phyloP scores from a whole-genome alignment of 2,888 invertebrate species.

The Monopis laevigella region DNA sequence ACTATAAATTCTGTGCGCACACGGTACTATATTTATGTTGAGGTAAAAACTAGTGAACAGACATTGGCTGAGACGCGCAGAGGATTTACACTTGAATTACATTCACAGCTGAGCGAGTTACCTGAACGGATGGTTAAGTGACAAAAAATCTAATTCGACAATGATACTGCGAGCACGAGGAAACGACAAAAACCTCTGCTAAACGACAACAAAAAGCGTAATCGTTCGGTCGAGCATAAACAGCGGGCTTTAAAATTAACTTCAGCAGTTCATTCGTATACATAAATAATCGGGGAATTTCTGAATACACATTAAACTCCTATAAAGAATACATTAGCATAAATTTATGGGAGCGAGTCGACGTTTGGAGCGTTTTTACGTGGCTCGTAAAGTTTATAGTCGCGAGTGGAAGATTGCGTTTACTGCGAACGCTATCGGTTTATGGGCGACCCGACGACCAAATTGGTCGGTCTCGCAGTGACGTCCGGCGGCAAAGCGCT shows the following conservation, averaged over 20 bases:
- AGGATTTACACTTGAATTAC: too few relatives aligned
- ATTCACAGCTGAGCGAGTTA: too few relatives aligned
- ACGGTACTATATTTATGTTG: too few relatives aligned
- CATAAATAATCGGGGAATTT: constrained; percentile 67
- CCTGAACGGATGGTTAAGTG: too few relatives aligned
- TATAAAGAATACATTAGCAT: constrained; percentile 69
- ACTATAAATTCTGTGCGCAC: too few relatives aligned
- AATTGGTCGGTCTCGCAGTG: constrained; percentile 49
- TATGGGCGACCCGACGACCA: constrained; percentile 64
- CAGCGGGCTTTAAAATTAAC: constrained; percentile 65
- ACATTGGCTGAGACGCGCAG: too few relatives aligned
- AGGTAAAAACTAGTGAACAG: too few relatives aligned
- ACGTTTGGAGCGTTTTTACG: constrained; percentile 66
- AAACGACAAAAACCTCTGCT: constrained; percentile 28
- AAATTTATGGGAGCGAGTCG: constrained; percentile 66
- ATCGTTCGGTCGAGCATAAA: constrained; percentile 46
- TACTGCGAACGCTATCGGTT: constrained; percentile 63
- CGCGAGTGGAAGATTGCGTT: constrained; percentile 67
- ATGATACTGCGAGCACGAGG: constrained; percentile 24
- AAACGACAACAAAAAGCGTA: constrained; percentile 40
- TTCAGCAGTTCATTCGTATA: constrained; percentile 65
- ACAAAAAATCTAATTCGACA: too few relatives aligned
- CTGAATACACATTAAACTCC: constrained; percentile 67
- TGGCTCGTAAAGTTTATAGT: constrained; percentile 67
- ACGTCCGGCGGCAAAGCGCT: background rate